Evolutionary conservation across 2,888 invertebrate genomes (phyloP), one percentile per base, ranked within the genome.

Genomic region (Catocala sponsa): DNA sequence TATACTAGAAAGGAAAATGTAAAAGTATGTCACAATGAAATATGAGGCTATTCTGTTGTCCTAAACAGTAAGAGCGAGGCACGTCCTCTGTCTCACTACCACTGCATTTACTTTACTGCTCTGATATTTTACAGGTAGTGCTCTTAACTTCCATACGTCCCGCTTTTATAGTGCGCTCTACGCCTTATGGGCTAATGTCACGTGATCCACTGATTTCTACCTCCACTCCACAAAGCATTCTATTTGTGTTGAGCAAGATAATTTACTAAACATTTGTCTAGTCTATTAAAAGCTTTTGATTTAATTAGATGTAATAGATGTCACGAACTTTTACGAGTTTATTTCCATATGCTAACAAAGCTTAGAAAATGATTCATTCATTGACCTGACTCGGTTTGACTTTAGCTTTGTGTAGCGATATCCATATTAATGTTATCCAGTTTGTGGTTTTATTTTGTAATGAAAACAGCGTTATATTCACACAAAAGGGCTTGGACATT

Each of bases 91-190:
- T 82, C 80, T 79, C 85, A 82, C 82, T 83, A 84, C 85, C 83
- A 82, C 84, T 91, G 94, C 94, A 94, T 94, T 94, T 94, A 94
- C 91, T 94, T 94, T 94, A 94, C 91, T 87, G 79, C 94, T 90
- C 92, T 91, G 91, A 92, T 94, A 94, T 94, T 91, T 94, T 89
- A 93, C 92, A 91, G 92, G 91, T 89, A 89, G 91, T 88, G 93
- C 93, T 93, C 87, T 94, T 92, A 91, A 92, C 91, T 91, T 91
- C 87, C 89, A 92, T 92, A 92, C 89, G 91, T 90, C 88, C 72
- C 88, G 87, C 84, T 92, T 93, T 94, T 94, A 94, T 92, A 89
- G 92, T 87, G 82, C 84, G 80, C 88, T 86, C 87, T 87, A 91
- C 91, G 89, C 90, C 88, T 94, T 93, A 94, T 92, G 85, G 90